Evolutionary conservation across 2,888 invertebrate species (phyloP).

Genomic region (Dromius quadrimaculatus): DNA sequence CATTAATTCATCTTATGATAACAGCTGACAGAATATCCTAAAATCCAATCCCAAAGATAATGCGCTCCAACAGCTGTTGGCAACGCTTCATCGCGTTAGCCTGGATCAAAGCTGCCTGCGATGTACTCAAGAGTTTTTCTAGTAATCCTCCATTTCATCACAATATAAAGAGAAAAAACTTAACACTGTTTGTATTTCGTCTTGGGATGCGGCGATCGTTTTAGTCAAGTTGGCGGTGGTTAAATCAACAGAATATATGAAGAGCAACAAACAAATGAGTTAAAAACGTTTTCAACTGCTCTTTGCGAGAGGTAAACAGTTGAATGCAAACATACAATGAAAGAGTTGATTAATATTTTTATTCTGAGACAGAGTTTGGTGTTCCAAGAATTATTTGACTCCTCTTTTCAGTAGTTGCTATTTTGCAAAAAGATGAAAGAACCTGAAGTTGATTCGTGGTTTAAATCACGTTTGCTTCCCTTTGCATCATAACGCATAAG

Average conservation of each 20-base stretch:
- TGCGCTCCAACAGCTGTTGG: conserved; percentile 23
- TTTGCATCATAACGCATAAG: too few species aligned
- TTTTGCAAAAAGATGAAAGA: too few species aligned
- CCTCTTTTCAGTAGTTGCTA: too few species aligned
- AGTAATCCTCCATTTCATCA: conserved; percentile 45
- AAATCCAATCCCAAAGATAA: conserved; percentile 21
- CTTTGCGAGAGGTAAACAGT: conserved; percentile 27
- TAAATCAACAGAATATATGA: conserved; percentile 30
- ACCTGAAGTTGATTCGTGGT: too few species aligned
- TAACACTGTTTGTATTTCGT: conserved; percentile 29
- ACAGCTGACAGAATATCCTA: neutral
- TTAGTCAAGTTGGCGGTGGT: conserved; percentile 33
- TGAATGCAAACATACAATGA: conserved; percentile 10
- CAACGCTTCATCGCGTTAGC: conserved; percentile 28
- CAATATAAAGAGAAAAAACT: conserved; percentile 34
- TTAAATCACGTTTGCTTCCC: too few species aligned
- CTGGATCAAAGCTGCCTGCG: conserved; percentile 19
- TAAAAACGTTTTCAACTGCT: conserved; percentile 22
- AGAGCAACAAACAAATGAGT: conserved; percentile 37
- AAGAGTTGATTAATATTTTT: conserved; percentile 23
- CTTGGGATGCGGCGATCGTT: conserved; percentile 14
- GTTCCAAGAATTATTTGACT: too few species aligned
- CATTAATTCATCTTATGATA: conserved; percentile 17
- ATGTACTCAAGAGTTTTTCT: conserved; percentile 8
- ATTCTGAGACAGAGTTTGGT: too few species aligned